These are phyloP conservation scores for Pagrus major DNA, from an alignment of 2,113 vertebrate genomes.

Conservation along the genomic window DNA sequence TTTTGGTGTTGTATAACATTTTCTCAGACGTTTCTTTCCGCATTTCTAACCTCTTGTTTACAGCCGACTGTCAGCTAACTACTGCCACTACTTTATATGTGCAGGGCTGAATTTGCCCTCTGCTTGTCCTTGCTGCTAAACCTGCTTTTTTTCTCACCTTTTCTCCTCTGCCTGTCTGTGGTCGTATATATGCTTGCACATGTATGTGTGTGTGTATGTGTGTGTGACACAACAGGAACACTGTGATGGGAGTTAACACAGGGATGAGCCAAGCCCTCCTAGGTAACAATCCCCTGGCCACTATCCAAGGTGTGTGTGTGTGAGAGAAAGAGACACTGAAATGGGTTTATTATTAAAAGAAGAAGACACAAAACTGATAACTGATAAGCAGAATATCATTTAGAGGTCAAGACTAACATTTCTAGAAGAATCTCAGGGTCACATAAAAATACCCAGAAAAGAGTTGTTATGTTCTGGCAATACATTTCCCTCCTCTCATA, in stretches of 20 bases:
- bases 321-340: background rate
- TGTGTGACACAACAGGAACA: conserved; percentile 89
- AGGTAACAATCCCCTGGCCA: conserved; percentile 93
- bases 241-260: conserved; percentile 93
- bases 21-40: conserved; percentile 32
- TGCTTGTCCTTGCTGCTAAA: conserved; percentile 74
- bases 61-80: conserved; percentile 30
- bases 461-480: background rate
- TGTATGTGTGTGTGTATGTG: conserved; percentile 50
- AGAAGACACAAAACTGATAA: conserved; percentile 3
- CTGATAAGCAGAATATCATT: conserved; percentile 27
- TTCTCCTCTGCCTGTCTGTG: conserved; percentile 69
- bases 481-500: conserved; percentile 32
- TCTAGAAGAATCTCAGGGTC: conserved; percentile 9
- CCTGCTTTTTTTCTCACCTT: conserved; percentile 64
- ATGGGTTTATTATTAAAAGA: conserved; percentile 30
- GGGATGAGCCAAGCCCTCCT: conserved; percentile 93
- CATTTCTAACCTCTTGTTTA: conserved; percentile 53
- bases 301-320: conserved; percentile 93
- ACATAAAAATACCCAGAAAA: conserved; percentile 6
- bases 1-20: background rate
- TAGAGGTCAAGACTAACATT: background rate
- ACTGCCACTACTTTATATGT: conserved; percentile 33
- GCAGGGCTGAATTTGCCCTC: conserved; percentile 51
- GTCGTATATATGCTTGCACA: conserved; percentile 58